These are phyloP conservation scores for Stratiomys singularior DNA, from an alignment of 2,888 invertebrate species.

Conservation along the genomic window DNA sequence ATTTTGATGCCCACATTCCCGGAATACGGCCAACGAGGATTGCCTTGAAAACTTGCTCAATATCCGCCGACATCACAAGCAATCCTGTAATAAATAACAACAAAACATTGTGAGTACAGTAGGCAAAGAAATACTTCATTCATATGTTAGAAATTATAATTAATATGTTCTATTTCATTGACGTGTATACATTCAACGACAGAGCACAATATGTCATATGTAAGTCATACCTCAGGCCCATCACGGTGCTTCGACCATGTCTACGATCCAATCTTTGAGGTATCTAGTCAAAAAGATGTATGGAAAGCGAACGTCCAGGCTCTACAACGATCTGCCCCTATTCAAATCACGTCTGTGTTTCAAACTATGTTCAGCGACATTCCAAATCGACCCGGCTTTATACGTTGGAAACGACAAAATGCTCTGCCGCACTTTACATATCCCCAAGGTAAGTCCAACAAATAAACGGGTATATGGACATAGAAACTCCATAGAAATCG, in stretches of 20 bases:
- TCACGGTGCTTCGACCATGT: constrained; percentile 54
- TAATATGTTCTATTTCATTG: too few relatives aligned
- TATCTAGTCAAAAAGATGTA: constrained; percentile 52
- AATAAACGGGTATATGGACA: not conserved
- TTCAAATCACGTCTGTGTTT: constrained; percentile 53
- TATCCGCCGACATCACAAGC: constrained; percentile 84
- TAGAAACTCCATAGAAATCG: not conserved
- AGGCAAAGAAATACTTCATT: not conserved
- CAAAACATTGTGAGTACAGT: too few relatives aligned
- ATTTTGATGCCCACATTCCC: constrained; percentile 82
- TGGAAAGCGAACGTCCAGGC: constrained; percentile 50
- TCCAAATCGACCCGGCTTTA: constrained; percentile 50
- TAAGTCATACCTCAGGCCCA: constrained; percentile 52
- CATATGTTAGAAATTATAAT: too few relatives aligned
- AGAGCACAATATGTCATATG: constrained; percentile 43
- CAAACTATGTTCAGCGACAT: constrained; percentile 55
- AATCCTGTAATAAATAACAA: constrained; percentile 70
- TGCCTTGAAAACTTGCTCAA: constrained; percentile 86
- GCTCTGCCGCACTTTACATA: constrained; percentile 42
- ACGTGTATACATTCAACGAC: too few relatives aligned
- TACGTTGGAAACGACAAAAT: constrained; percentile 50
- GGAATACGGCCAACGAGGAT: constrained; percentile 88
- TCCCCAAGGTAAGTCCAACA: constrained; percentile 46
- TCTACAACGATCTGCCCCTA: constrained; percentile 51
- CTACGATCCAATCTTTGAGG: constrained; percentile 54